phyloP scores from a whole-genome alignment of 2,797 vertebrate species.

The Sebastes diaconus region DNA sequence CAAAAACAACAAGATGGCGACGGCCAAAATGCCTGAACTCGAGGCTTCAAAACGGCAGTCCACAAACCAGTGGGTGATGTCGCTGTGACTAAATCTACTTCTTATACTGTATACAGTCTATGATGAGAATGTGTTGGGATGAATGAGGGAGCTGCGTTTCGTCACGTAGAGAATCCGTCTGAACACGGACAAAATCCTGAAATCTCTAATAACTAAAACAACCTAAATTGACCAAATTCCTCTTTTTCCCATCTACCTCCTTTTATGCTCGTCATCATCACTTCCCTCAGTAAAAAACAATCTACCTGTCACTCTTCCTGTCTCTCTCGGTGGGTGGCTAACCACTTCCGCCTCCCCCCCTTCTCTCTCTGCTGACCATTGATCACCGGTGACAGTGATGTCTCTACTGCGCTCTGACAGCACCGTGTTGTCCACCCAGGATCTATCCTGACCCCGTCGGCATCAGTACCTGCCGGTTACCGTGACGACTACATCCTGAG shows the following conservation, averaged over 20 bases:
- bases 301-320: conserved; percentile 12
- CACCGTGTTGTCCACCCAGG: conserved; percentile 24
- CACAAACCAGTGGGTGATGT: too few relatives aligned
- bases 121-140: too few relatives aligned
- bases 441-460: conserved; percentile 28
- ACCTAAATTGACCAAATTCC: neutral
- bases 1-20: too few relatives aligned
- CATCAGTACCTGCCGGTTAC: conserved; percentile 53
- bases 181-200: neutral
- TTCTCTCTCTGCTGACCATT: conserved; percentile 8
- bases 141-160: neutral
- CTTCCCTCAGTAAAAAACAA: neutral
- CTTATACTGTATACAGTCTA: too few relatives aligned
- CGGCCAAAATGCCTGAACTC: too few relatives aligned
- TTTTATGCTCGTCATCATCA: neutral
- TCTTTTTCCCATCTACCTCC: neutral
- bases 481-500: conserved; percentile 58
- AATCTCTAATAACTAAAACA: neutral
- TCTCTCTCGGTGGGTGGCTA: neutral
- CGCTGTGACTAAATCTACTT: too few relatives aligned
- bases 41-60: too few relatives aligned
- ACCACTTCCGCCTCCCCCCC: neutral
- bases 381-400: conserved; percentile 58
- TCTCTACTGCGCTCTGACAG: conserved; percentile 40
- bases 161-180: neutral